These are phyloP conservation scores for Falco peregrinus DNA, from an alignment of 2,797 vertebrate genomes.

Conservation along the genomic window DNA sequence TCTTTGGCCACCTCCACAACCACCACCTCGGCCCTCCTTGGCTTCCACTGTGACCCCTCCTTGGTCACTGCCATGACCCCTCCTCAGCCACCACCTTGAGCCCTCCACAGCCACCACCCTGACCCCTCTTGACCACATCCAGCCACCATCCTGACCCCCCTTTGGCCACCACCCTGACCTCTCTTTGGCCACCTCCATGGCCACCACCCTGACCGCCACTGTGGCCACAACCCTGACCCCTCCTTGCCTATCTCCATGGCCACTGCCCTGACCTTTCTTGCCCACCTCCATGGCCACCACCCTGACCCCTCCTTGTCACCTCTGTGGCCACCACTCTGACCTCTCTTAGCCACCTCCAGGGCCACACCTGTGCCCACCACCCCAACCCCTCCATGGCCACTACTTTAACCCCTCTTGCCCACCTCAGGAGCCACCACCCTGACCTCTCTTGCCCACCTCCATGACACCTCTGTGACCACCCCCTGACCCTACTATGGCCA, in stretches of 20 bases:
- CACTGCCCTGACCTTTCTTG: accelerated
- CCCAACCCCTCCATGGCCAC: background rate
- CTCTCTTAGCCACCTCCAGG: background rate
- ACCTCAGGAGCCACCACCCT: background rate
- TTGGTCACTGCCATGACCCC: no score
- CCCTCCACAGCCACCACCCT: background rate
- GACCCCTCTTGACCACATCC: background rate
- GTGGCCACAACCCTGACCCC: background rate
- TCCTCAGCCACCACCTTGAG: background rate
- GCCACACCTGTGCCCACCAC: background rate
- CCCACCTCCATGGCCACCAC: background rate
- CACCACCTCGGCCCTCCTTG: accelerated
- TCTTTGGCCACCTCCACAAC: background rate
- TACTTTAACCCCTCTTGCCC: background rate
- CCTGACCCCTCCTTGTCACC: no score
- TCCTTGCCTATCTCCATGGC: background rate
- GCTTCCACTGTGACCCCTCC: background rate
- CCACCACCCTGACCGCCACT: background rate
- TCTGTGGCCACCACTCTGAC: background rate
- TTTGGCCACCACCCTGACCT: no score
- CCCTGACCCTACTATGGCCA: background rate
- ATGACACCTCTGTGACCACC: no score
- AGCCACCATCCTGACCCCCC: background rate
- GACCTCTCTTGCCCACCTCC: background rate
- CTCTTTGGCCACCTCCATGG: background rate